Conservation (phyloP, 2,888 invertebrate species). For the Cataglyphis rosenhaueri region DNA sequence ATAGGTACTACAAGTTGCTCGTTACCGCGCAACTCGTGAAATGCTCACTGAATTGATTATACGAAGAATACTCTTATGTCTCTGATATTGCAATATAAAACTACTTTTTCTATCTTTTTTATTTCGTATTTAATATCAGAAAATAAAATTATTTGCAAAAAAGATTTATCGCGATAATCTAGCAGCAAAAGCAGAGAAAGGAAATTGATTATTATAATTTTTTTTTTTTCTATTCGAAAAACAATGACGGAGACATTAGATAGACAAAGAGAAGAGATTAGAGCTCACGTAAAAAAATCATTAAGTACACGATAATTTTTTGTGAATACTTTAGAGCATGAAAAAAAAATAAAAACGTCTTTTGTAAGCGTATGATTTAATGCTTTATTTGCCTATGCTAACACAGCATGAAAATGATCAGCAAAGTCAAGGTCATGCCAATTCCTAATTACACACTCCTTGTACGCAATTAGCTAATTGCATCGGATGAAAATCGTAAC, state of each 20-base stretch:
- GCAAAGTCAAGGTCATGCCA: constrained; percentile 16
- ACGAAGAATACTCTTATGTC: not conserved
- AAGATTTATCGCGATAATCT: not conserved
- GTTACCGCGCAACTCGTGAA: constrained; percentile 61
- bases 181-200: not conserved
- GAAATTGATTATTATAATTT: not conserved
- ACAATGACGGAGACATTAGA: not conserved
- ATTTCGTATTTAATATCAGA: not conserved
- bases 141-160: not conserved
- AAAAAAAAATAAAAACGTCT: not conserved
- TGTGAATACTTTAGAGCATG: not conserved
- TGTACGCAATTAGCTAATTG: constrained; percentile 45
- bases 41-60: constrained; percentile 35
- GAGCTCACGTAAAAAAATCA: not conserved
- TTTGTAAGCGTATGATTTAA: not conserved
- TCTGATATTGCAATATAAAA: not conserved
- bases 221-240: not conserved
- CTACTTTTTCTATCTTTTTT: not conserved
- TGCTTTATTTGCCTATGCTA: not conserved
- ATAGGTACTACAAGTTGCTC: constrained; percentile 63
- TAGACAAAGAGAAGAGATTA: not conserved
- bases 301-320: not conserved
- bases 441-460: constrained; percentile 23
- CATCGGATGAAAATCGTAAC: not conserved
- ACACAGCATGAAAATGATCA: not conserved